Evolutionary conservation across 2,797 vertebrate genomes (phyloP).

Genomic region (Bryconaethiops microstoma): DNA sequence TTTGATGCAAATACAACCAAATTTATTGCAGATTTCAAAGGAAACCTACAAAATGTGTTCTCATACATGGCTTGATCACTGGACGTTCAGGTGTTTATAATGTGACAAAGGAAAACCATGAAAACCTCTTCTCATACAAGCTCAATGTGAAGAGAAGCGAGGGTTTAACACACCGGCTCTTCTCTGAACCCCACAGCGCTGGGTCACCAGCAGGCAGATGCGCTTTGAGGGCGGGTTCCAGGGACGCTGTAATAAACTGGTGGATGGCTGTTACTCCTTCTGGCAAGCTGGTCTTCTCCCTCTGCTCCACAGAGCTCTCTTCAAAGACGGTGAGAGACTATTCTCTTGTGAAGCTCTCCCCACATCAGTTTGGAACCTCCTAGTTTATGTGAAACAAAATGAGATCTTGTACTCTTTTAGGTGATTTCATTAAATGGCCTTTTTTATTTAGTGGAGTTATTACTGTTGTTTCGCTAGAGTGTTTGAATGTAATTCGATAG

Average conservation of each 20-base stretch:
- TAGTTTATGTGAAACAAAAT: too few species aligned
- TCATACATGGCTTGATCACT: background rate
- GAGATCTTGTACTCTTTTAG: too few species aligned
- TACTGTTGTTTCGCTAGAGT: too few species aligned
- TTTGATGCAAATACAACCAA: background rate
- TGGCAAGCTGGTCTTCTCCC: conserved; percentile 97
- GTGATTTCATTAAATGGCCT: too few species aligned
- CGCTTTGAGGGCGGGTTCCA: conserved; percentile 96
- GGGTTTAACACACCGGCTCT: background rate
- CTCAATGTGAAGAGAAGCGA: background rate
- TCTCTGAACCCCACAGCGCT: conserved; percentile 74
- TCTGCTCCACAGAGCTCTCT: conserved; percentile 89
- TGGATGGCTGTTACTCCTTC: conserved; percentile 98
- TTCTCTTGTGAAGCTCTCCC: background rate
- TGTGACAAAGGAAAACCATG: background rate
- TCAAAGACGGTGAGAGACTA: conserved; percentile 79
- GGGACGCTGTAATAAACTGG: conserved; percentile 96
- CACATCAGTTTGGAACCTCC: too few species aligned
- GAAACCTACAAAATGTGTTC: background rate
- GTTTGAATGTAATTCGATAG: too few species aligned
- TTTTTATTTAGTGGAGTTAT: too few species aligned
- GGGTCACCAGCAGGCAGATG: conserved; percentile 95
- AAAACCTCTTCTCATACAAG: background rate
- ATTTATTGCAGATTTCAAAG: background rate
- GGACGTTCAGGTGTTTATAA: background rate